These are phyloP conservation scores for Cossypha polioptera DNA, from an alignment of 2,797 vertebrate species.

Conservation along the genomic window DNA sequence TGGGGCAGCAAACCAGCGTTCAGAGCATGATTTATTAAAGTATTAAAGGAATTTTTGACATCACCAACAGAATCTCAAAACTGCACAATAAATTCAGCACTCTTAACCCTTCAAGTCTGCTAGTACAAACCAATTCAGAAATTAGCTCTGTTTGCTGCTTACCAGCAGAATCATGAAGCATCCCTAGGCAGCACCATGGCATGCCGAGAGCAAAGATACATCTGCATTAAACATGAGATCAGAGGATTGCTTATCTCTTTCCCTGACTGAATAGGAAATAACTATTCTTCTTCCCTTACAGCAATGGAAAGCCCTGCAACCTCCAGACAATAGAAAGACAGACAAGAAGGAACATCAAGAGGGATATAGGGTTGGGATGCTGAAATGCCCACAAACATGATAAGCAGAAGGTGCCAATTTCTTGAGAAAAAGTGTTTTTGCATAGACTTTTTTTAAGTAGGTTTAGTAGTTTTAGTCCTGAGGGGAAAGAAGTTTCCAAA, in stretches of 20 bases:
- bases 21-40: not conserved
- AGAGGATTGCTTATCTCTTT: not conserved
- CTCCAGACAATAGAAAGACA: not conserved
- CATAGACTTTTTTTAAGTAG: constrained; percentile 20
- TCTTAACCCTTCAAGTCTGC: not conserved
- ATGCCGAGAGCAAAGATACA: not conserved
- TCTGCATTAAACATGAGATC: not conserved
- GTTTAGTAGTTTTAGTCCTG: constrained; percentile 35
- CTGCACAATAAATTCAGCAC: not conserved
- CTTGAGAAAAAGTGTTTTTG: not conserved
- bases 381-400: not conserved
- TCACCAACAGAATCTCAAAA: not conserved
- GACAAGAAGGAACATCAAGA: not conserved
- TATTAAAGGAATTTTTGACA: not conserved
- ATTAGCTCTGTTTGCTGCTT: not conserved
- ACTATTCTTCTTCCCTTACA: not conserved
- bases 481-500: constrained; percentile 1
- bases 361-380: not conserved
- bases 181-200: not conserved
- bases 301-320: not conserved
- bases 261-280: not conserved
- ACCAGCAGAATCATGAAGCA: not conserved
- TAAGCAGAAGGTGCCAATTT: not conserved
- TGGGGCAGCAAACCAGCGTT: not conserved
- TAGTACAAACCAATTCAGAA: not conserved